A percentile compares a stretch with the other conserved stretches of the same genome.
Conservation (phyloP, 1,140 invertebrate genomes). For the Portunus trituberculatus region DNA sequence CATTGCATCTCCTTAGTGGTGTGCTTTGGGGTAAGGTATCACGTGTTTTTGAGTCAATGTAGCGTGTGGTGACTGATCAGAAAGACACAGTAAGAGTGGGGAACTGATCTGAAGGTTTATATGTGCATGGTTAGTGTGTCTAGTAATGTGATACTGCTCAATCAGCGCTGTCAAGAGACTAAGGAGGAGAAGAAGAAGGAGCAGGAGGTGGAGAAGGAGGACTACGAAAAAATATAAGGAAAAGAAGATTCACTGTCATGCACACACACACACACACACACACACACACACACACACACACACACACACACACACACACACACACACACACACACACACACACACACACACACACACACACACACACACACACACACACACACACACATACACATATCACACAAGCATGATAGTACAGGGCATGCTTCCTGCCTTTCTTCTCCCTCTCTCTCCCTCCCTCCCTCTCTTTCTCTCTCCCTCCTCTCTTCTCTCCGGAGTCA, state of each 20-base stretch:
- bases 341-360: slow-evolving; percentile 23
- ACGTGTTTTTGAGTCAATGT: not conserved
- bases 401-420: not conserved
- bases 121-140: not conserved
- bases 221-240: not conserved
- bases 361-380: slow-evolving; percentile 16
- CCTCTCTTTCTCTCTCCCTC: not conserved
- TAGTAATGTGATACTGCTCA: slow-evolving; percentile 21
- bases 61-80: not conserved
- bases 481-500: not conserved
- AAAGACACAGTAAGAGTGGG: not conserved
- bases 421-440: not conserved
- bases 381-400: not conserved
- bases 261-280: slow-evolving; percentile 45
- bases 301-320: slow-evolving; percentile 42
- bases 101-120: not conserved
- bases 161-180: not conserved
- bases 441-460: not conserved
- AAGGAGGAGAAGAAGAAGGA: not conserved
- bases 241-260: not conserved
- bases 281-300: slow-evolving; percentile 24
- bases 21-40: too few relatives aligned
- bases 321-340: slow-evolving; percentile 45
- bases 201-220: not conserved
- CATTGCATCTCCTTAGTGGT: not conserved